Percentiles rank a stretch among this genome's conserved stretches.
Evolutionary conservation across 2,888 invertebrate species (phyloP).

Genomic region (Eurytoma adleriae): DNA sequence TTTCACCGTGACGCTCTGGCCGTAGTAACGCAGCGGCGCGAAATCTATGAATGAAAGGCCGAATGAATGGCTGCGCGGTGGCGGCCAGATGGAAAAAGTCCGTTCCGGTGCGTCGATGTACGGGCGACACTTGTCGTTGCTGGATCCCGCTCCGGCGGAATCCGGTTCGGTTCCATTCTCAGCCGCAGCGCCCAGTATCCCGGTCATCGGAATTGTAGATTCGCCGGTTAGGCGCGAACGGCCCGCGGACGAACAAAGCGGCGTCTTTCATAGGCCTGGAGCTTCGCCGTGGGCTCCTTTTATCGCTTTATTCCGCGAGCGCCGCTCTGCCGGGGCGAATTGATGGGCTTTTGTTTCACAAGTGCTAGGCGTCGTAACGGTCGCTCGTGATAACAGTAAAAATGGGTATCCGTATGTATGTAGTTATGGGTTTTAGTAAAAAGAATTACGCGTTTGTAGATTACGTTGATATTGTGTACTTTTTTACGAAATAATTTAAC

Average conservation of each 20-base stretch:
- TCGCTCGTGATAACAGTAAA: too few species aligned
- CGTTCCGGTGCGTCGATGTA: neutral
- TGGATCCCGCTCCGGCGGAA: neutral
- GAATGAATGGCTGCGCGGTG: conserved; percentile 21
- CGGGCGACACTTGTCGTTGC: conserved; percentile 1
- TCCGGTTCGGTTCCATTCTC: conserved; percentile 40
- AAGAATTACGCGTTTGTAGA: too few species aligned
- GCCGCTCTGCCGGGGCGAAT: neutral
- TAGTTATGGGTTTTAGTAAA: too few species aligned
- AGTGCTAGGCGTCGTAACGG: too few species aligned
- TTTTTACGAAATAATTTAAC: too few species aligned
- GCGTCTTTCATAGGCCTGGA: neutral
- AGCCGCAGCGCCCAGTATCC: conserved; percentile 6
- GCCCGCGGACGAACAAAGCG: neutral
- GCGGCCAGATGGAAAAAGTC: neutral
- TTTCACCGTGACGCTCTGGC: too few species aligned
- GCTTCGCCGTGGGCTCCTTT: conserved; percentile 20
- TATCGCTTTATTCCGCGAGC: conserved; percentile 36
- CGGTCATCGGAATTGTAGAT: conserved; percentile 52
- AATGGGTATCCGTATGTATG: too few species aligned
- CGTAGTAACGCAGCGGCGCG: neutral
- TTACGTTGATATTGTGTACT: too few species aligned
- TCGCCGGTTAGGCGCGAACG: conserved; percentile 43
- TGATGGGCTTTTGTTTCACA: conserved; percentile 14
- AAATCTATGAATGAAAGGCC: conserved; percentile 26